phyloP scores from a whole-genome alignment of 1,140 invertebrate genomes.

The Lepidurus packardi region DNA sequence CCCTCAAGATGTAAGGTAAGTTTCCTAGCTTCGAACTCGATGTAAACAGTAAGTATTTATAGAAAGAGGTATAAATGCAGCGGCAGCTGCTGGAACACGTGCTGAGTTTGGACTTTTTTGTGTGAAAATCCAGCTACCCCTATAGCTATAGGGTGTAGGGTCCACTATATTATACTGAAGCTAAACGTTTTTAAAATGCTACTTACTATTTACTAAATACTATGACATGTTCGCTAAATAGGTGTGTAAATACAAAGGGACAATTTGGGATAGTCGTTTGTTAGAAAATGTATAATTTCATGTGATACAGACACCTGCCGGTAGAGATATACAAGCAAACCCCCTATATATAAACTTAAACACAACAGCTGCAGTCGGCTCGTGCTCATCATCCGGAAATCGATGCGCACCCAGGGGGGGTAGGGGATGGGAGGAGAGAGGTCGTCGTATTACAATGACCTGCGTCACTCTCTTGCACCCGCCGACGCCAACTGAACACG shows the following conservation, averaged over 20 bases:
- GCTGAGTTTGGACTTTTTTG: too few species aligned
- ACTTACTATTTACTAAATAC: too few species aligned
- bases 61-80: too few species aligned
- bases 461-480: neutral
- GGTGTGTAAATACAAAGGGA: neutral
- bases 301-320: neutral
- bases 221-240: too few species aligned
- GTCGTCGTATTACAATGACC: conserved; percentile 1
- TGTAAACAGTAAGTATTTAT: too few species aligned
- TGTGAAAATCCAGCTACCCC: too few species aligned
- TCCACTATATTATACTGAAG: too few species aligned
- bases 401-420: neutral
- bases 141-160: too few species aligned
- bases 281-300: neutral
- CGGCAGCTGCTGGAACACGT: too few species aligned
- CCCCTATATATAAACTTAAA: neutral
- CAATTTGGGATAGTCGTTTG: neutral
- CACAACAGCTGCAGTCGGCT: conserved; percentile 10
- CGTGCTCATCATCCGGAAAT: neutral
- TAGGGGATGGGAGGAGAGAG: neutral
- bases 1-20: too few species aligned
- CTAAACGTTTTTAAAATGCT: too few species aligned
- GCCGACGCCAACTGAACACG: neutral
- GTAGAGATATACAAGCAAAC: neutral
- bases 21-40: too few species aligned